Conservation (phyloP, 92 coral and sea anemone genomes). For the Paragorgia papillata region DNA sequence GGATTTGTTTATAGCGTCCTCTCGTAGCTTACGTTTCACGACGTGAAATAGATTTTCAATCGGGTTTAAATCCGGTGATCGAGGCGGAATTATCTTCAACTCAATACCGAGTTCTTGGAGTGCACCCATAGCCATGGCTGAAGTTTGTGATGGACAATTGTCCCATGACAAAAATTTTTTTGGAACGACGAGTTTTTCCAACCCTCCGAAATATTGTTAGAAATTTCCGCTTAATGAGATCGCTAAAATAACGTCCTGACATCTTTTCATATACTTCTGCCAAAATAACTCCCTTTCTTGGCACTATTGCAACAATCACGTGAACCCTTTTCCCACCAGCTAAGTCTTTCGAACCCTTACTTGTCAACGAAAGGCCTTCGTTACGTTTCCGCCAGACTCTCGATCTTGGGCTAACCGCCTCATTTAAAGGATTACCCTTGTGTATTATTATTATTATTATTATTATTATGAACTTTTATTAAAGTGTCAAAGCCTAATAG, state of each 20-base stretch:
- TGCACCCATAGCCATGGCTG: constrained; percentile 44
- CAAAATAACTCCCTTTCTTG: constrained; percentile 50
- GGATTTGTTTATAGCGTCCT: constrained; percentile 14
- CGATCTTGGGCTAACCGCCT: constrained; percentile 45
- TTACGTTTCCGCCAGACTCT: constrained; percentile 44
- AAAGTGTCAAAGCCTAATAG: no score
- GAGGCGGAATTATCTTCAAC: no score
- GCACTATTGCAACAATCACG: constrained; percentile 50
- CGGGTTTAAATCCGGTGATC: constrained; percentile 58
- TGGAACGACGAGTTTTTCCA: no score
- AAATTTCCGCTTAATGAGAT: no score
- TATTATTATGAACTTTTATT: no score
- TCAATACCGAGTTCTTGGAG: constrained; percentile 17
- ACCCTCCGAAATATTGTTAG: no score
- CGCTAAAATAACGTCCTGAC: no score
- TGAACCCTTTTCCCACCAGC: constrained; percentile 46
- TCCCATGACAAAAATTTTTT: no score
- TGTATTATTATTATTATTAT: no score
- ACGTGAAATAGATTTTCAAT: constrained; percentile 45
- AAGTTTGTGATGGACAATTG: constrained; percentile 60
- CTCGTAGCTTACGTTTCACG: background rate
- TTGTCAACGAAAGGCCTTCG: constrained; percentile 39
- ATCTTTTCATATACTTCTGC: constrained; percentile 52
- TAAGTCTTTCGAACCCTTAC: no score
- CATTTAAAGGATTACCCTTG: constrained; percentile 52